Evolutionary conservation across 2,888 invertebrate species (phyloP).

Genomic region (Acronicta psi): DNA sequence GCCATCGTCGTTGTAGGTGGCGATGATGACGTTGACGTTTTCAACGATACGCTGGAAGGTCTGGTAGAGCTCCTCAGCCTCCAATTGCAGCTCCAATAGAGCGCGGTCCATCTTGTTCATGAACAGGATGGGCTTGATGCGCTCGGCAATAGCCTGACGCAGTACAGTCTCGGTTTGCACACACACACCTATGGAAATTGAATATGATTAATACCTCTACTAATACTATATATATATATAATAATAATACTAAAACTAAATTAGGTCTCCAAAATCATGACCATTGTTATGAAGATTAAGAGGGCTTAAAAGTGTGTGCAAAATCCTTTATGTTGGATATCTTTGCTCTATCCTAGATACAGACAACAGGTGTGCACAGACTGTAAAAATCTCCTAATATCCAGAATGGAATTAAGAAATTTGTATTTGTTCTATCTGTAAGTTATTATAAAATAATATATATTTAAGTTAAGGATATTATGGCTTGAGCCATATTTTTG

Average conservation of each 20-base stretch:
- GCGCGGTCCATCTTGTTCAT: conserved; percentile 99
- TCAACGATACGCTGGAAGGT: conserved; percentile 99
- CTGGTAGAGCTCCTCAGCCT: conserved; percentile 98
- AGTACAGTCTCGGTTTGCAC: conserved; percentile 99
- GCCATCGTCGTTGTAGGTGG: conserved; percentile 98
- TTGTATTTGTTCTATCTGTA: too few relatives aligned
- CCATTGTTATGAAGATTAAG: too few relatives aligned
- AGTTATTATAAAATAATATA: too few relatives aligned
- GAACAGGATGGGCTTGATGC: conserved; percentile 99
- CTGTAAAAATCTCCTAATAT: too few relatives aligned
- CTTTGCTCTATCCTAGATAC: too few relatives aligned
- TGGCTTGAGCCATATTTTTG: background rate
- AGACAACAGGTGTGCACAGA: too few relatives aligned
- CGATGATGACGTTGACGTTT: conserved; percentile 99
- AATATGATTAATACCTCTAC: background rate
- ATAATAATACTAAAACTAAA: too few relatives aligned
- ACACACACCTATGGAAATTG: conserved; percentile 94
- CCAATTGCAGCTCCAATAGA: conserved; percentile 98
- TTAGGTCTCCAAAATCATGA: too few relatives aligned
- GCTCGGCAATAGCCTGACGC: conserved; percentile 99
- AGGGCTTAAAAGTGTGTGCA: too few relatives aligned
- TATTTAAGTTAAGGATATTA: background rate
- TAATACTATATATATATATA: too few relatives aligned
- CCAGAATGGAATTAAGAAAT: too few relatives aligned
- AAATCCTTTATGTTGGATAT: too few relatives aligned